These are phyloP conservation scores for Gopherus evgoodei DNA, from an alignment of 2,113 vertebrate species.

Conservation along the genomic window DNA sequence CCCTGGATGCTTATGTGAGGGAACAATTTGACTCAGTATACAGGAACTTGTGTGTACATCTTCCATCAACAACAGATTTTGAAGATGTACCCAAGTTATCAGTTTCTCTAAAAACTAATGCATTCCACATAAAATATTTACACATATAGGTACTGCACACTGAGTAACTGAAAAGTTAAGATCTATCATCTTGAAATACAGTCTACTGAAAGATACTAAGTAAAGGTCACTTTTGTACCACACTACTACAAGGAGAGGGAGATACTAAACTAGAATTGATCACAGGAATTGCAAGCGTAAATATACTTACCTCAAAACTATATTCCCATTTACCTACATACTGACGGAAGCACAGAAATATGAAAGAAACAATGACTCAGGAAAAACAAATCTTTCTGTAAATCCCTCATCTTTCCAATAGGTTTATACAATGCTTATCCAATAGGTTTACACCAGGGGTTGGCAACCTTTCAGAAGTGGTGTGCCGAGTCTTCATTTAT, in stretches of 20 bases:
- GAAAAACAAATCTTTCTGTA: neutral
- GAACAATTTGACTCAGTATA: neutral
- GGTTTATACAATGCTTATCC: neutral
- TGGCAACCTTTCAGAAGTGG: no score
- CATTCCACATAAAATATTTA: neutral
- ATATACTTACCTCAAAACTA: conserved; percentile 93
- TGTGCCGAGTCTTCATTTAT: no score
- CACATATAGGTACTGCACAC: neutral
- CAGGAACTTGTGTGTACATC: neutral
- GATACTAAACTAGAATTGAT: neutral
- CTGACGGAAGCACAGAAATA: conserved; percentile 76
- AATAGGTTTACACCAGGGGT: neutral
- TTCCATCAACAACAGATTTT: neutral
- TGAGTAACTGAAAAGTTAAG: neutral
- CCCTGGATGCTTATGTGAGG: neutral
- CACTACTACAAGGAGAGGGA: neutral
- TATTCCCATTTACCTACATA: conserved; percentile 96
- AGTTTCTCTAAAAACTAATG: neutral
- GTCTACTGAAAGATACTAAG: neutral
- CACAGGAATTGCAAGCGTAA: neutral
- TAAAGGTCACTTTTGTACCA: neutral
- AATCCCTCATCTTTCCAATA: neutral
- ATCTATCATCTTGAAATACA: rapidly evolving
- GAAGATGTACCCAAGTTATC: neutral
- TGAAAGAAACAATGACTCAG: neutral